Evolutionary conservation across 2,888 invertebrate genomes (phyloP).

Genomic region (Diarsia mendica): DNA sequence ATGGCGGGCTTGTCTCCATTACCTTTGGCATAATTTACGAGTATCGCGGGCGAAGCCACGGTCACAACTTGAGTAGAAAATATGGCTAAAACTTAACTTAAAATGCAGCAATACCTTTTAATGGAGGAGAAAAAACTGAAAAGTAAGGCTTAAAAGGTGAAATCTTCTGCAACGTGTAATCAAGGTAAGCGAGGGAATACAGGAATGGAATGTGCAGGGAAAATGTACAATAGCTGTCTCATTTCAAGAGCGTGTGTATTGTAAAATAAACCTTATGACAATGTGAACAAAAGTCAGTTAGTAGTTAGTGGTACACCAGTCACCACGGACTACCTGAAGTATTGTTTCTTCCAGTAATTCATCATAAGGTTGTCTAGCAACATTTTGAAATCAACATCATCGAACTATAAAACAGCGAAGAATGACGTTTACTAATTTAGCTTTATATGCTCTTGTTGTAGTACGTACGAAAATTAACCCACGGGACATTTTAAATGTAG

Average conservation of each 20-base stretch:
- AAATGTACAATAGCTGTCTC: not conserved
- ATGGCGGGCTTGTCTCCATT: too few species aligned
- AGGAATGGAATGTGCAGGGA: not conserved
- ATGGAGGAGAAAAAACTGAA: constrained; percentile 17
- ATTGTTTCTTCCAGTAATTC: not conserved
- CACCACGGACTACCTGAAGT: not conserved
- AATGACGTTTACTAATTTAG: not conserved
- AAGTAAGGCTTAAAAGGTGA: constrained; percentile 43
- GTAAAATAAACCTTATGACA: constrained; percentile 6
- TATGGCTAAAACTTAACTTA: not conserved
- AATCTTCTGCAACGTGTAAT: constrained; percentile 50
- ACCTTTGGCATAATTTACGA: not conserved
- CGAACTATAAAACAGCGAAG: not conserved
- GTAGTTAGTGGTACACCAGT: not conserved
- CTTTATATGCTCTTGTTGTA: too few species aligned
- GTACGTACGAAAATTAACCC: too few species aligned
- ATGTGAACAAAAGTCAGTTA: not conserved
- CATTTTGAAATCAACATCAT: not conserved
- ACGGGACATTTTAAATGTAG: too few species aligned
- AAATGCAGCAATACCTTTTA: constrained; percentile 34
- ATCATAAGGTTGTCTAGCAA: not conserved
- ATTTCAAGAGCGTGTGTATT: not conserved
- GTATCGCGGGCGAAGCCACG: not conserved
- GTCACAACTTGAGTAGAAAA: not conserved
- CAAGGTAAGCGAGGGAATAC: constrained; percentile 44